These are phyloP conservation scores for Drosophila diplacantha DNA, from an alignment of 2,888 invertebrate genomes.

Conservation along the genomic window DNA sequence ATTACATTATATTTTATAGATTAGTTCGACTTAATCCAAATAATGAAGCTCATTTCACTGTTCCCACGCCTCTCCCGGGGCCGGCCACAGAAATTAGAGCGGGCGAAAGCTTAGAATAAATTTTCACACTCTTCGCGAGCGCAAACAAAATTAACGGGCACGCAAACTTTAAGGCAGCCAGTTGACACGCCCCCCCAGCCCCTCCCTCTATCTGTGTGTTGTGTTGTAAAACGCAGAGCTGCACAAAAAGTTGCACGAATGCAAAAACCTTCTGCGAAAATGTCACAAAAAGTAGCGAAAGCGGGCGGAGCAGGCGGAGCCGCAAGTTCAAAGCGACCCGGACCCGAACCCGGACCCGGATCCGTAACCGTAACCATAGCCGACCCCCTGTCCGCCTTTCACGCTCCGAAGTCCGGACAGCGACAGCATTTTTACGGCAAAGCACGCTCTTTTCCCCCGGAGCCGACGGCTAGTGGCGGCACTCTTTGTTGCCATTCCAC, in stretches of 20 bases:
- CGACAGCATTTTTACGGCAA: conserved; percentile 42
- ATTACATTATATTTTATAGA: background rate
- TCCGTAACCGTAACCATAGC: conserved; percentile 4
- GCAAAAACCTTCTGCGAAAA: conserved; percentile 59
- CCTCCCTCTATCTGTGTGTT: conserved; percentile 17
- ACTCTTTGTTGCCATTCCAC: conserved; percentile 22
- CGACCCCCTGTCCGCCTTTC: conserved; percentile 21
- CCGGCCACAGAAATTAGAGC: conserved; percentile 54
- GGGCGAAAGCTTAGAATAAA: conserved; percentile 56
- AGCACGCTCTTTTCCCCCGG: conserved; percentile 19
- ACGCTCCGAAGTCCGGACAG: conserved; percentile 31
- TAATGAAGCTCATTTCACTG: background rate
- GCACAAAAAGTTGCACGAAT: conserved; percentile 65
- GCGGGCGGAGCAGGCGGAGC: conserved; percentile 13
- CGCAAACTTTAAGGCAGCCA: conserved; percentile 56
- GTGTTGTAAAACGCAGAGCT: conserved; percentile 50
- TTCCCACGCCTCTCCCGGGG: background rate
- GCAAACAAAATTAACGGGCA: conserved; percentile 66
- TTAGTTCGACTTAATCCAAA: background rate
- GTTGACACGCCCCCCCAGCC: conserved; percentile 38
- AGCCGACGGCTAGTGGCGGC: conserved; percentile 20
- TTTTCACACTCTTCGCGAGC: conserved; percentile 65
- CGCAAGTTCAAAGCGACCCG: conserved; percentile 54
- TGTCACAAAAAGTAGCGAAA: conserved; percentile 48
- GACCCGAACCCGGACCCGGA: conserved; percentile 3